Evolutionary conservation across 2,113 vertebrate genomes (phyloP).

Genomic region (Cisticola juncidis): DNA sequence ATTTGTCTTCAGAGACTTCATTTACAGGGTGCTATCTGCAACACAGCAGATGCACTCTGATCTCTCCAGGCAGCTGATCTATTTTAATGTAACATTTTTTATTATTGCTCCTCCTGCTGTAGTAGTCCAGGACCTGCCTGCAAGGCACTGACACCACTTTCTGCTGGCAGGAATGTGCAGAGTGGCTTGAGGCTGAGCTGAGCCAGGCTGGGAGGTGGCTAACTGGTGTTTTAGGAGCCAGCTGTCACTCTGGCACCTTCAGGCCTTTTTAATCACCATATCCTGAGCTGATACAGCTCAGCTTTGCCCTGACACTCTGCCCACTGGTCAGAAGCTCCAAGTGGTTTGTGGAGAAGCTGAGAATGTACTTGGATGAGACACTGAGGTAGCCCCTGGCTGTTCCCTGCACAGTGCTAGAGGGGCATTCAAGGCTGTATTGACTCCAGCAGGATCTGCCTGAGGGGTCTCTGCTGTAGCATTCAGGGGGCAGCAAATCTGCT

Average conservation of each 20-base stretch:
- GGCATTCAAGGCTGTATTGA: neutral
- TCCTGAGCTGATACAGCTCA: neutral
- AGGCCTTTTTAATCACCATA: neutral
- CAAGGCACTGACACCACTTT: neutral
- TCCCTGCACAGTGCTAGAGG: neutral
- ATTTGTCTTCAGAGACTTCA: neutral
- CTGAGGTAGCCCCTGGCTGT: neutral
- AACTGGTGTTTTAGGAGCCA: neutral
- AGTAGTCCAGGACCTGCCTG: neutral
- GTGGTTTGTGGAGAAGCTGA: neutral
- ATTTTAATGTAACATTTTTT: neutral
- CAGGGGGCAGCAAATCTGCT: neutral
- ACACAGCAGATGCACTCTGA: neutral
- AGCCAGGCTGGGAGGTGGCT: neutral
- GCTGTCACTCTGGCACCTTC: neutral
- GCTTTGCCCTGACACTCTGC: neutral
- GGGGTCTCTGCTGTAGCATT: neutral
- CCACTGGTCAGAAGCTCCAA: neutral
- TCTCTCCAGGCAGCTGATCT: neutral
- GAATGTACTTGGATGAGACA: accelerated
- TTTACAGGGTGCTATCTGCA: neutral
- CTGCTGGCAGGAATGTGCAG: neutral
- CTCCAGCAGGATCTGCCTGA: accelerated
- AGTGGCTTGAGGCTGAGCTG: neutral
- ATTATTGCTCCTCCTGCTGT: neutral